These are phyloP conservation scores for Diploptera punctata DNA, from an alignment of 2,888 invertebrate species.

Conservation along the genomic window DNA sequence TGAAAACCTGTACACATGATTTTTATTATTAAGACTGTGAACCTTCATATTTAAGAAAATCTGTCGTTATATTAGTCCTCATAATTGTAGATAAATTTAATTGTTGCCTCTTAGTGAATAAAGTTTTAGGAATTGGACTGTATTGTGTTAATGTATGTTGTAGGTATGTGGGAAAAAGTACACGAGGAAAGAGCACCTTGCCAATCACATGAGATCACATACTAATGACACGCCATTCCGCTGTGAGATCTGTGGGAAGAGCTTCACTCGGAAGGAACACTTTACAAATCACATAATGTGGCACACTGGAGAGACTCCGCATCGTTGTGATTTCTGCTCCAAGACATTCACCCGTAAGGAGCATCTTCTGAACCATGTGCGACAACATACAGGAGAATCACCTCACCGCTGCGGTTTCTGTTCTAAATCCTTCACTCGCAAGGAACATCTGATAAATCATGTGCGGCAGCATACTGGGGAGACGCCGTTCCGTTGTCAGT, in stretches of 20 bases:
- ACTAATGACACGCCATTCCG: conserved; percentile 51
- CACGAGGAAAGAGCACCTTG: conserved; percentile 52
- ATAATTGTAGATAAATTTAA: too few species aligned
- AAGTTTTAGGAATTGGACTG: too few species aligned
- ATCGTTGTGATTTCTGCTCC: conserved; percentile 79
- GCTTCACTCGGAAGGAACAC: conserved; percentile 88
- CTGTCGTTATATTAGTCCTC: too few species aligned
- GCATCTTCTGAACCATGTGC: conserved; percentile 77
- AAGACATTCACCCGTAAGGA: conserved; percentile 81
- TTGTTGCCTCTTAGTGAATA: too few species aligned
- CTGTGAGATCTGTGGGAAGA: conserved; percentile 61
- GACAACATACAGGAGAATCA: conserved; percentile 67
- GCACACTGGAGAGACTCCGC: conserved; percentile 84
- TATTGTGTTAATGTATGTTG: too few species aligned
- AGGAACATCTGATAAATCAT: conserved; percentile 50
- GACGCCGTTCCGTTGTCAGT: conserved; percentile 85
- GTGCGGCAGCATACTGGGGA: conserved; percentile 58
- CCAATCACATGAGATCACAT: conserved; percentile 51
- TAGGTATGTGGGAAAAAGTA: conserved; percentile 52
- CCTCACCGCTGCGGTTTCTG: conserved; percentile 47
- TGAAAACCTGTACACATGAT: too few species aligned
- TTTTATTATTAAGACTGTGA: too few species aligned
- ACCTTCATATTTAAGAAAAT: too few species aligned
- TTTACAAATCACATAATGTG: conserved; percentile 90
- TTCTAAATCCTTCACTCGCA: conserved; percentile 49